These are phyloP conservation scores for Bufo bufo DNA, from an alignment of 2,113 vertebrate species.

Conservation along the genomic window DNA sequence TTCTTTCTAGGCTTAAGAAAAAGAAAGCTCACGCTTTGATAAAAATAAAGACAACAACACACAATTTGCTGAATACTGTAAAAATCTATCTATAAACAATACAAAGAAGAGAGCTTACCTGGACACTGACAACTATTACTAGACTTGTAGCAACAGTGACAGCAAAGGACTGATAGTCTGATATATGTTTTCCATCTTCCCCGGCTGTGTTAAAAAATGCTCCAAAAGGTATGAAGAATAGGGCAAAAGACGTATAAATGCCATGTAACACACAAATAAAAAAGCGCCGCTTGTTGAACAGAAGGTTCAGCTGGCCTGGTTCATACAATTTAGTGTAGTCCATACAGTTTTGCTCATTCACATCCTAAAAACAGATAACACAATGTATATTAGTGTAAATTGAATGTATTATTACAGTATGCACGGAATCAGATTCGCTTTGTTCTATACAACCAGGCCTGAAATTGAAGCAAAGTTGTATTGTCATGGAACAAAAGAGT, in stretches of 20 bases:
- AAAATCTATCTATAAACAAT: not conserved
- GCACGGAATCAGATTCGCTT: too few relatives aligned
- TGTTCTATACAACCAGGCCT: not conserved
- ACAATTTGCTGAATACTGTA: not conserved
- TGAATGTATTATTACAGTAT: not conserved
- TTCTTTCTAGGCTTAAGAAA: too few relatives aligned
- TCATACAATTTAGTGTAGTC: slow-evolving; percentile 78
- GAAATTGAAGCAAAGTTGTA: not conserved
- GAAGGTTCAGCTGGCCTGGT: slow-evolving; percentile 81
- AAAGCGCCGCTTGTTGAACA: slow-evolving; percentile 86
- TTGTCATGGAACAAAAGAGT: not conserved
- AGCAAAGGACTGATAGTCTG: slow-evolving; percentile 83
- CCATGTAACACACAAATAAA: slow-evolving; percentile 82
- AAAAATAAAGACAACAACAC: not conserved
- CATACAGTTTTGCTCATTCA: slow-evolving; percentile 80
- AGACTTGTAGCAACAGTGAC: slow-evolving; percentile 83
- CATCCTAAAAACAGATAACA: slow-evolving; percentile 71
- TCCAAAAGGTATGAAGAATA: slow-evolving; percentile 84
- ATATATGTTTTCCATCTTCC: slow-evolving; percentile 75
- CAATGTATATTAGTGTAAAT: not conserved
- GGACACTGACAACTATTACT: slow-evolving; percentile 83
- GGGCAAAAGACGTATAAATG: slow-evolving; percentile 77
- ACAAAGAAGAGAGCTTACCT: slow-evolving; percentile 71
- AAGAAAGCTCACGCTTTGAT: too few relatives aligned
- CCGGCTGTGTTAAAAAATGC: slow-evolving; percentile 72